Evolutionary conservation across 1,140 invertebrate species (phyloP), one percentile per base, ranked within the genome.

Genomic region (Tetranychus cinnabarinus): DNA sequence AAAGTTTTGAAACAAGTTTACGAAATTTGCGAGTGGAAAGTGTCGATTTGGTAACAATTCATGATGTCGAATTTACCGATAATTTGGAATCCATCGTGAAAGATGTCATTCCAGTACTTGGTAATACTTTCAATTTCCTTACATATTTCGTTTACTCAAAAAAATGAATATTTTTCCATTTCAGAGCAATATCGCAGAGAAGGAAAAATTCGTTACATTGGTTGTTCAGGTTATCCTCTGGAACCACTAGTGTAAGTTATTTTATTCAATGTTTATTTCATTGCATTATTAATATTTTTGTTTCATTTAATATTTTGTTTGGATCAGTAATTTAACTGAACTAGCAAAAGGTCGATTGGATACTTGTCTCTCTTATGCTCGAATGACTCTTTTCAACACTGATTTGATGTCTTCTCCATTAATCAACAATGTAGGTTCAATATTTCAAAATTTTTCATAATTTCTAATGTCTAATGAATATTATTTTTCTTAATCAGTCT

Each of bases 1-100:
- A 76, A 54, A 85, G 82, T 68, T 77, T 97, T n/a, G 78, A 88
- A 56, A 77, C 79, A 42, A 91, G 86, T 68, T 75, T 95, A 7
- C 67, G 79, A 62, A 73, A 77, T 15, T 74, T 97, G 12, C 80
- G 81, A 10, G 66, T 93, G 36, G 78, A 86, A 62, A 90, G 88
- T 70, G 78, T 95, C 0, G 90, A 97, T 72, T 72, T 95, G 56
- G 82, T 93, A 69, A 87, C 89, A 74, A 86, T 91, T 39, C 89
- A 95, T 68, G 90, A 96, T 69, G 76, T 88, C 56, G 89, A 93
- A 69, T 95, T 91, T 72, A 84, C 84, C 2, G 77, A 80, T n/a
- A 42, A 42, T 42, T 42, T 42, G 10, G 81, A 88, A 39, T 74
- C 85, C 39, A 77, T 96, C 7, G 65, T 91, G 3, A 83, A 85